A percentile compares a stretch with the other conserved stretches of the same genome.
phyloP scores from a whole-genome alignment of 1,140 invertebrate species.

The Helicoverpa zea region DNA sequence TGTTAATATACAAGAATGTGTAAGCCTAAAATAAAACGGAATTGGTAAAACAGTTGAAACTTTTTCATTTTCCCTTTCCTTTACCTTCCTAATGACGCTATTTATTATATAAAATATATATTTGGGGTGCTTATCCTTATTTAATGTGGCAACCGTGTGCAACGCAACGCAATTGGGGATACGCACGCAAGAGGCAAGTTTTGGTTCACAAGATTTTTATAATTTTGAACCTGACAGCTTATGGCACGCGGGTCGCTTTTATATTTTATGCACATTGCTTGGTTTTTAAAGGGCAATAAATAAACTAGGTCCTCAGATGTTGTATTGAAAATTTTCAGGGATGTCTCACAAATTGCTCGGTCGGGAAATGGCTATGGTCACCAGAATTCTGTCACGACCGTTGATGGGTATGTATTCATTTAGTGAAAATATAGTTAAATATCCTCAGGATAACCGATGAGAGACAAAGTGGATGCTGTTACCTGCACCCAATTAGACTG shows the following conservation, averaged over 20 bases:
- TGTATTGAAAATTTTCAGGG: background rate
- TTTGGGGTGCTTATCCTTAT: slow-evolving; percentile 10
- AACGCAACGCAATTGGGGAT: background rate
- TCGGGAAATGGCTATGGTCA: slow-evolving; percentile 6
- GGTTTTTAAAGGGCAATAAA: background rate
- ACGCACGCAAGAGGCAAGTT: background rate
- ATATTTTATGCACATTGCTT: slow-evolving; percentile 20
- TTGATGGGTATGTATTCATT: slow-evolving; percentile 9
- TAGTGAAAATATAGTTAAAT: too few relatives aligned
- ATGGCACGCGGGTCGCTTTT: background rate
- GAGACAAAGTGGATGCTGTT: too few relatives aligned
- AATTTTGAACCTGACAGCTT: background rate
- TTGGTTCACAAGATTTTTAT: background rate
- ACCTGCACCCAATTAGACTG: too few relatives aligned
- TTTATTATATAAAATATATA: slow-evolving; percentile 21
- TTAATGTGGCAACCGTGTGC: slow-evolving; percentile 3
- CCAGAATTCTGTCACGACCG: background rate
- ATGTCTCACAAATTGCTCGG: background rate
- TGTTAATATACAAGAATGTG: slow-evolving; percentile 68
- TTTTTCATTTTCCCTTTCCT: slow-evolving; percentile 54
- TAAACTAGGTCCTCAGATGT: background rate
- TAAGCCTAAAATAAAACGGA: slow-evolving; percentile 82
- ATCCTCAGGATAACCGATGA: too few relatives aligned
- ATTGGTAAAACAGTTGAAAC: slow-evolving; percentile 71
- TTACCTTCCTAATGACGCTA: background rate